Base-by-base conservation (phyloP, 2,113 vertebrate species). In the Taurulus bubalis region DNA sequence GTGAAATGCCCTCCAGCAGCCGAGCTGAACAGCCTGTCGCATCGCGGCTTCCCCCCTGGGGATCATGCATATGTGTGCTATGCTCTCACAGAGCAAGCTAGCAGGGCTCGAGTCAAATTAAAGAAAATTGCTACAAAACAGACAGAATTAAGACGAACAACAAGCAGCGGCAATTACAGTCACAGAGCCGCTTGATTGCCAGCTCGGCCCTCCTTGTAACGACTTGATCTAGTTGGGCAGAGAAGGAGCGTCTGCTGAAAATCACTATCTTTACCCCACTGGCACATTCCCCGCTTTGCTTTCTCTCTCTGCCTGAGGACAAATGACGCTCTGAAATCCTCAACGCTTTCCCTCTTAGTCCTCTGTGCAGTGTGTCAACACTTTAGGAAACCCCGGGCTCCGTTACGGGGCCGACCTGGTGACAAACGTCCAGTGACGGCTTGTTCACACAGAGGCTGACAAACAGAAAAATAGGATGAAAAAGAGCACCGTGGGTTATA, bases 241-340 rank as follows among this genome's bases (percentile, higher is more conserved):
- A 84, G 7, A 18, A 58, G 34, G 45, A 74, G 63, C 22, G 62
- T 75, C 64, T 11, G 72, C 49, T 82, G 64, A 47, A 89, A 87
- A 82, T 85, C 76, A 77, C 83, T 77, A 45, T 84, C 71, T 77
- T 86, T 69, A 83, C 68, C 45, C 75, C 58, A 7, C 72, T 80
- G 78, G 14, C 62, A 68, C 66, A 59, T 64, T 73, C 24, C 40
- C 70, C 26, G 65, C 67, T 83, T 77, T 55, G 67, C 83, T 84
- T 85, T 84, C 69, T 42, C 49, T 63, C 55, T 60, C 75, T 28
- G 78, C 72, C 49, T 34, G 49, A 74, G 55, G 56, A 75, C 53
- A 53, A 75, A 67, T 26, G 4, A 83, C 18, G 1, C 83, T 51
- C 0, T 77, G 75, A 78, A 83, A 84, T 8, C 85, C 65, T 75